Conservation (phyloP, 1,140 invertebrate genomes). For the Papilio dardanus region DNA sequence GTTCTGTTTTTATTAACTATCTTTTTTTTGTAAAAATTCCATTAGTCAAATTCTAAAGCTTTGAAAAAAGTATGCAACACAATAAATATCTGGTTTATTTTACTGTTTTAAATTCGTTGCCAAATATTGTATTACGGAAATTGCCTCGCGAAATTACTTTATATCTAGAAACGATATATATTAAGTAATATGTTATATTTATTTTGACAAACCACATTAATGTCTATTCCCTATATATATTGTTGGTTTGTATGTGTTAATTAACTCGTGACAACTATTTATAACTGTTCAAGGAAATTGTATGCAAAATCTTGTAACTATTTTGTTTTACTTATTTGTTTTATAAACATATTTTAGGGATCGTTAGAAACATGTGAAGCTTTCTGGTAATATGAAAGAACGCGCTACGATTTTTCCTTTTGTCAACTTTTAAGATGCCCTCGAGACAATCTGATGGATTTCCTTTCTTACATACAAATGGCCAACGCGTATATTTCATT, state of each 20-base stretch:
- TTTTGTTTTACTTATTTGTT: background rate
- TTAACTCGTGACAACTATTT: too few species aligned
- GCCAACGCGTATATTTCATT: constrained; percentile 13
- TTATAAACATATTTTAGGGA: background rate
- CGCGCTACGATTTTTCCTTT: background rate
- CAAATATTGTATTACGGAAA: constrained; percentile 14
- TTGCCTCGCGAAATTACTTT: background rate
- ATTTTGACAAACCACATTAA: background rate
- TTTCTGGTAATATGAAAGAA: background rate
- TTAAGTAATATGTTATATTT: background rate
- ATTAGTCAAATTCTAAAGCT: background rate
- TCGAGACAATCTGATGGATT: constrained; percentile 18
- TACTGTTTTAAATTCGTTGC: constrained; percentile 10
- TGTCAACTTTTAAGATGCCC: constrained; percentile 16
- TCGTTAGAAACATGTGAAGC: background rate
- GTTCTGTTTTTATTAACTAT: background rate
- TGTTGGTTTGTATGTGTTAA: too few species aligned
- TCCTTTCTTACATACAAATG: constrained; percentile 16
- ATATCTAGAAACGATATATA: background rate
- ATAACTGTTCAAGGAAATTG: too few species aligned
- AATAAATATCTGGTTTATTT: background rate
- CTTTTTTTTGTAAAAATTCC: background rate
- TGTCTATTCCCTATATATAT: background rate
- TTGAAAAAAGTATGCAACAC: background rate
- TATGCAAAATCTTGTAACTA: background rate